Base-by-base conservation (phyloP, 2,113 vertebrate species). In the Anarhynchus alexandrinus region DNA sequence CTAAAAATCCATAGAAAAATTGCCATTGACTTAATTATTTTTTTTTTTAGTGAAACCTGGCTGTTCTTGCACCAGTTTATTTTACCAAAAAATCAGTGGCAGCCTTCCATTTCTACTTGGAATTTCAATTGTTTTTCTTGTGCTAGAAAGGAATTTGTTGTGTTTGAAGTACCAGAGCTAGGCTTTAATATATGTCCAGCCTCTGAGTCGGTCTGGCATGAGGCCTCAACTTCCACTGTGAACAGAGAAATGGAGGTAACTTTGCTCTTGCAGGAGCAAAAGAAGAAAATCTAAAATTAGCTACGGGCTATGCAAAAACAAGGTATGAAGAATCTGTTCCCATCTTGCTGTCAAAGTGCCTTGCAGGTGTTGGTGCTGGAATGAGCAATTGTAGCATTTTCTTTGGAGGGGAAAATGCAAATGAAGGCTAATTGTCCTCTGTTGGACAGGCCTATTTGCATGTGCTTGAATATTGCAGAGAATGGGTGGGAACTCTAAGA, bases 141-240 rank as follows among this genome's bases (percentile, higher is more conserved):
- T 23, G 19, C 36, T 84, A 23, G 36, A 26, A 49, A n/a, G 43
- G 57, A 69, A 34, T 55, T 78, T 0, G 3, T 20, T 78, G 21
- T 47, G 19, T 74, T 78, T 67, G 47, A 90, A 76, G 67, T 15
- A 82, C 30, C 15, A 69, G 40, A 51, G 51, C 27, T 34, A 45
- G 29, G 23, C 34, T 57, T 76, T 51, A 74, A 82, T 67, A 29
- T 22, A 27, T 1, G 7, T 55, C 15, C 14, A 18, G 18, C 47
- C 29, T 55, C 26, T 6, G 19, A 66, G 22, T 15, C 16, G 17
- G 15, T 36, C 38, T 79, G 0, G 0, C 6, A 2, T 14, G 45
- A 82, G 22, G 12, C 32, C n/a, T 89, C 67, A 49, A 2, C 6
- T 83, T 86, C 49, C 34, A 34, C 10, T 83, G 72, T 52, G 18